phyloP scores from a whole-genome alignment of 2,113 vertebrate species.

The Sinocyclocheilus anshuiensis region DNA sequence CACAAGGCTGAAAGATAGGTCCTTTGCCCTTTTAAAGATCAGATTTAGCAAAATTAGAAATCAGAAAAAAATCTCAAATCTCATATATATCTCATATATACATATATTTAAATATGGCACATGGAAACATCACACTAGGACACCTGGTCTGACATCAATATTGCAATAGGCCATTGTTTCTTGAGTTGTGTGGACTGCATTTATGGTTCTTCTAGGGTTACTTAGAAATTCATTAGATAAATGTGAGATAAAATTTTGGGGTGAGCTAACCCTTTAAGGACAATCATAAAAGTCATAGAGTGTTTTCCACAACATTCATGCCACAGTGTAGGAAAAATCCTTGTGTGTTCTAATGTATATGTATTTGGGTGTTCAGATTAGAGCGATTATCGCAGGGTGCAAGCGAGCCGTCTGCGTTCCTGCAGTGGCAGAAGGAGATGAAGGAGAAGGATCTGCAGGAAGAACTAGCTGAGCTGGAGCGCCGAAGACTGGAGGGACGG shows the following conservation, averaged over 20 bases:
- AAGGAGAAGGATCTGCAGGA: slow-evolving; percentile 78
- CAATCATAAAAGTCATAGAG: background rate
- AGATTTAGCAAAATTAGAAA: background rate
- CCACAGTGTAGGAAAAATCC: background rate
- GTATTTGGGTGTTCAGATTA: slow-evolving; percentile 63
- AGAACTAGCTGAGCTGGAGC: slow-evolving; percentile 72
- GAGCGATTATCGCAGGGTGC: slow-evolving; percentile 73
- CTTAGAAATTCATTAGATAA: background rate
- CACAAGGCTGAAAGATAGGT: background rate
- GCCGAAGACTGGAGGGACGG: slow-evolving; percentile 76
- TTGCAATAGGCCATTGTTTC: background rate
- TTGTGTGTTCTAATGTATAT: background rate
- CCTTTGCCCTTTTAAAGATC: background rate
- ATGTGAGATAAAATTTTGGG: background rate
- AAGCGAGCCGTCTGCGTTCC: slow-evolving; percentile 80
- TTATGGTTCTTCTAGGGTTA: background rate
- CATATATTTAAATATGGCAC: background rate
- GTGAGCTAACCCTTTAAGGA: background rate
- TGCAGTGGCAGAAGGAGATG: slow-evolving; percentile 86
- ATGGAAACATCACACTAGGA: background rate
- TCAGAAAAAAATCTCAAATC: background rate
- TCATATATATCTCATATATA: background rate
- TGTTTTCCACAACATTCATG: background rate
- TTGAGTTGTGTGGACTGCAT: background rate
- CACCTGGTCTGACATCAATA: background rate